Conservation (phyloP, 2,888 invertebrate genomes). For the Druceiella hillmani region DNA sequence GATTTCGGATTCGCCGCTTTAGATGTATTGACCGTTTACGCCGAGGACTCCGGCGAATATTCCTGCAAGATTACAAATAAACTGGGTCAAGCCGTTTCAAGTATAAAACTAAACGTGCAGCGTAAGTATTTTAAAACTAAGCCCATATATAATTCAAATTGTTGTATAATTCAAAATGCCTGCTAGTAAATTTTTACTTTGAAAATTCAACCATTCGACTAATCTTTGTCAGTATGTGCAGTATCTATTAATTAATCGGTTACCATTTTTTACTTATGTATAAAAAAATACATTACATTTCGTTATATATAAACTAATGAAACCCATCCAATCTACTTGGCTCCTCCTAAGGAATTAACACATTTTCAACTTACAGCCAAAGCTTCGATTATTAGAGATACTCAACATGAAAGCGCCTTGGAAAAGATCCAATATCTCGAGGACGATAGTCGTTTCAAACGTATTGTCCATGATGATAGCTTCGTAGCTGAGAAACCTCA, state of each 20-base stretch:
- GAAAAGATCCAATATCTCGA: conserved; percentile 91
- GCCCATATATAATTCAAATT: conserved; percentile 6
- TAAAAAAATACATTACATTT: too few relatives aligned
- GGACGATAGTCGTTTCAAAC: conserved; percentile 72
- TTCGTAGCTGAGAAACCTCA: conserved; percentile 80
- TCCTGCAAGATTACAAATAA: conserved; percentile 83
- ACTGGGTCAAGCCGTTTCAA: conserved; percentile 76
- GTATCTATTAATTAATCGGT: too few relatives aligned
- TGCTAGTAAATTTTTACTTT: too few relatives aligned
- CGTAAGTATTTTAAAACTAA: conserved; percentile 53
- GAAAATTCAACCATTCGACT: too few relatives aligned
- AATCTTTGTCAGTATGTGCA: too few relatives aligned
- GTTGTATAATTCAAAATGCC: too few relatives aligned
- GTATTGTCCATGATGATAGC: conserved; percentile 66
- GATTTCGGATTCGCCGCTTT: conserved; percentile 97
- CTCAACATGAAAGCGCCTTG: conserved; percentile 88
- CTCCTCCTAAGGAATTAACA: too few relatives aligned
- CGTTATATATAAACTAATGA: too few relatives aligned
- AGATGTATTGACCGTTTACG: conserved; percentile 89
- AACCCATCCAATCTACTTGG: too few relatives aligned
- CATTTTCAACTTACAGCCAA: conserved; percentile 55
- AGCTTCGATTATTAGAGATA: conserved; percentile 79
- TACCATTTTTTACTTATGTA: too few relatives aligned
- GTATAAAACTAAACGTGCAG: conserved; percentile 74
- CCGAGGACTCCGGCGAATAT: conserved; percentile 91